Conservation (phyloP, 2,888 invertebrate species). For the Calliphora vomitoria region DNA sequence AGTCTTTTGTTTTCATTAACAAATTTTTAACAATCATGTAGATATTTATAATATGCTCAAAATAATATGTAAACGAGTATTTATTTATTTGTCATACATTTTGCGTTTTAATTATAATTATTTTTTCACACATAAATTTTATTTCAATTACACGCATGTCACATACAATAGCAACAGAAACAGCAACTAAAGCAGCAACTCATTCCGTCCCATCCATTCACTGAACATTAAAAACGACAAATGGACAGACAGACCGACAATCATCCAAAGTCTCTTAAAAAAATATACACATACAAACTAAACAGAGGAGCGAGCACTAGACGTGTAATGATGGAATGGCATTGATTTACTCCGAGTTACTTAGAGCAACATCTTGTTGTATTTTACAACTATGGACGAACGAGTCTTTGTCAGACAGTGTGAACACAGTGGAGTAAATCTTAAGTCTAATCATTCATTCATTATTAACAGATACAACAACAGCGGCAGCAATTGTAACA, state of each 20-base stretch:
- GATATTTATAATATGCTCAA: no score
- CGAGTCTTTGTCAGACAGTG: slow-evolving; percentile 36
- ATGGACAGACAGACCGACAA: not conserved
- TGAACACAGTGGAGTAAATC: slow-evolving; percentile 53
- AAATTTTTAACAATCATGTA: no score
- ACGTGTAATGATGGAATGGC: slow-evolving; percentile 19
- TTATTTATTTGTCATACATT: slow-evolving; percentile 64
- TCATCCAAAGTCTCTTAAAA: slow-evolving; percentile 1
- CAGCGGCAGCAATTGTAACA: not conserved
- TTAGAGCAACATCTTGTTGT: slow-evolving; percentile 21
- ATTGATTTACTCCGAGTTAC: slow-evolving; percentile 44
- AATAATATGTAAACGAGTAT: no score
- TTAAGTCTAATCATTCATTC: slow-evolving; percentile 53
- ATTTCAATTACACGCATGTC: slow-evolving; percentile 73
- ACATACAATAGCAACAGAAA: slow-evolving; percentile 40
- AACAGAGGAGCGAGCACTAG: slow-evolving; percentile 32
- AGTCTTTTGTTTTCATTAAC: no score
- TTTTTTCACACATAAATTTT: slow-evolving; percentile 74
- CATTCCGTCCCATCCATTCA: slow-evolving; percentile 5
- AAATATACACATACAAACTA: not conserved
- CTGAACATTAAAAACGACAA: slow-evolving; percentile 20
- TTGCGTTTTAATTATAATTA: slow-evolving; percentile 68
- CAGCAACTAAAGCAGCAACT: not conserved
- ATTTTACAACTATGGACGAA: not conserved
- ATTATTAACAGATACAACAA: slow-evolving; percentile 49